Evolutionary conservation across 2,888 invertebrate species (phyloP).

Genomic region (Troglohyphantes excavatus): DNA sequence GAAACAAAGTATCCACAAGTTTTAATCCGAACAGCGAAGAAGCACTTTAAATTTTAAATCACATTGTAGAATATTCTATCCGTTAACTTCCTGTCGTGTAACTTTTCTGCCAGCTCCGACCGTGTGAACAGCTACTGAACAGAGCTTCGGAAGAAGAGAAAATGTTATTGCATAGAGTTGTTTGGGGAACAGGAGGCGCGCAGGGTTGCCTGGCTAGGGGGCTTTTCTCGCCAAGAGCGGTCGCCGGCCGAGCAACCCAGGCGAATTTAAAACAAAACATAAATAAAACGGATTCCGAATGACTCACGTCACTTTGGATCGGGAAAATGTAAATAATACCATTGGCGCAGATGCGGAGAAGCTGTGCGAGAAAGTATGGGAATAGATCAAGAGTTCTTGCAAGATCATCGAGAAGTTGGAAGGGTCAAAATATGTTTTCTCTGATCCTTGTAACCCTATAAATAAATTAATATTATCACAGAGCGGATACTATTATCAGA

Average conservation of each 20-base stretch:
- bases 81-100: conserved; percentile 1
- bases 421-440: conserved; percentile 28
- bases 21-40: conserved; percentile 19
- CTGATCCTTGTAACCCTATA: conserved; percentile 40
- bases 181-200: conserved; percentile 13
- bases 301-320: conserved; percentile 36
- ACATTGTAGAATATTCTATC: neutral
- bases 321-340: conserved; percentile 19
- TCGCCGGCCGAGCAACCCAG: conserved; percentile 44
- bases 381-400: conserved; percentile 4
- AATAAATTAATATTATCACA: conserved; percentile 23
- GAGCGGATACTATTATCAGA: conserved; percentile 11
- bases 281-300: conserved; percentile 38
- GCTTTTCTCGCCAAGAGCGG: conserved; percentile 44
- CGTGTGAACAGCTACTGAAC: conserved; percentile 47
- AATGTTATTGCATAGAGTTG: conserved; percentile 60
- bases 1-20: neutral
- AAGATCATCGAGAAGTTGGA: no score
- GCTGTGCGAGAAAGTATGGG: neutral
- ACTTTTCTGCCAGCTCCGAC: conserved; percentile 18
- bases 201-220: conserved; percentile 38
- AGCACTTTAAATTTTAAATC: conserved; percentile 13
- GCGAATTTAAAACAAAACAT: conserved; percentile 26
- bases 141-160: conserved; percentile 25
- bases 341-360: neutral